phyloP scores from a whole-genome alignment of 2,888 invertebrate species.

The Pseudococcus viburni region DNA sequence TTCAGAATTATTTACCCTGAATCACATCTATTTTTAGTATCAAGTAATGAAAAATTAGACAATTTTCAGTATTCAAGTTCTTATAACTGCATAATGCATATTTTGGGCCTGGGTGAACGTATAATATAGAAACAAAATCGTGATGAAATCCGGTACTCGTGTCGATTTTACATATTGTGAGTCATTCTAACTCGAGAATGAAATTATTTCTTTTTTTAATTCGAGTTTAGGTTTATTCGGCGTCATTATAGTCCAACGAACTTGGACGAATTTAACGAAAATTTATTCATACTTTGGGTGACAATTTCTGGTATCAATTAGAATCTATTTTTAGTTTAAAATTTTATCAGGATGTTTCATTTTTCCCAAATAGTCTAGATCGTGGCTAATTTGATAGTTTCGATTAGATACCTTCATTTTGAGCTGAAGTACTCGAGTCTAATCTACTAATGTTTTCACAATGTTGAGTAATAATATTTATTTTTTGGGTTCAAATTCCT shows the following conservation, averaged over 20 bases:
- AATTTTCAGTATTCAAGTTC: too few relatives aligned
- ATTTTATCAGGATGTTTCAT: constrained; percentile 13
- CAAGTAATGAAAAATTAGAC: too few relatives aligned
- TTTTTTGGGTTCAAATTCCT: neutral
- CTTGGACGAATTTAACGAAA: neutral
- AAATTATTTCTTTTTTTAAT: neutral
- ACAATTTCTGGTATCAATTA: neutral
- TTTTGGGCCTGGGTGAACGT: too few relatives aligned
- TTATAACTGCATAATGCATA: too few relatives aligned
- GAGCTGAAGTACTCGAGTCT: too few relatives aligned
- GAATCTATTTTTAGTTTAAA: neutral
- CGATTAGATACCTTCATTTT: neutral
- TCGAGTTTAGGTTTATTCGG: neutral
- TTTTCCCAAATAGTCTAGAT: neutral
- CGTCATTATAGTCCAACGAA: neutral
- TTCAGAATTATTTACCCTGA: too few relatives aligned
- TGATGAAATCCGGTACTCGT: too few relatives aligned
- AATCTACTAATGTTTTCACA: neutral
- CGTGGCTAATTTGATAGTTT: neutral
- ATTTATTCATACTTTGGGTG: neutral
- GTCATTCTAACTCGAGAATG: too few relatives aligned
- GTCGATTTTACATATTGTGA: too few relatives aligned
- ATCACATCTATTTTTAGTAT: too few relatives aligned
- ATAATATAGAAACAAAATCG: too few relatives aligned
- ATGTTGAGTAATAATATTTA: neutral